phyloP scores from a whole-genome alignment of 2,888 invertebrate species.

The Charanyca ferruginea region DNA sequence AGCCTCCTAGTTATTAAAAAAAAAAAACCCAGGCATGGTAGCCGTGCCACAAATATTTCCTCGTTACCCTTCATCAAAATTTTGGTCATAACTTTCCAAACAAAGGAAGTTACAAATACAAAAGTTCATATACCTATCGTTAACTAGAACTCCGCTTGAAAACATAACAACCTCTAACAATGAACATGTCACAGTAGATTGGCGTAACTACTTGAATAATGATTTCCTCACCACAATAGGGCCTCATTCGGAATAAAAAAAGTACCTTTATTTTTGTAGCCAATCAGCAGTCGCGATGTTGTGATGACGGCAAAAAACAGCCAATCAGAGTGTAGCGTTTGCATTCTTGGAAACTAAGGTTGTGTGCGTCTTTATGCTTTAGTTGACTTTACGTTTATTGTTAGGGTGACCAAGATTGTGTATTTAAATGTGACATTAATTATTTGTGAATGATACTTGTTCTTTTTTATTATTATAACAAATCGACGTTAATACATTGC shows the following conservation, averaged over 20 bases:
- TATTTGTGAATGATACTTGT: not conserved
- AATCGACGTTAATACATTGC: not conserved
- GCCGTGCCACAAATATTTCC: not conserved
- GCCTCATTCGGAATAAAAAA: conserved; percentile 64
- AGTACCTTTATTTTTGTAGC: conserved; percentile 67
- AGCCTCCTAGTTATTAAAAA: not conserved
- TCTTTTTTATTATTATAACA: too few species aligned
- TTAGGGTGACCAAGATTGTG: conserved; percentile 34
- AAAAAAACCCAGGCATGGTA: not conserved
- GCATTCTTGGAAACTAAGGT: conserved; percentile 57
- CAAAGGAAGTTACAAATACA: conserved; percentile 29
- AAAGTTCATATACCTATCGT: conserved; percentile 49
- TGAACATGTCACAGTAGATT: conserved; percentile 84
- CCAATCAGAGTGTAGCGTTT: conserved; percentile 64
- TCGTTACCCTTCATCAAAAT: conserved; percentile 27
- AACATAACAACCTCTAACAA: conserved; percentile 71
- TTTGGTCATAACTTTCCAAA: conserved; percentile 13
- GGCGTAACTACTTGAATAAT: conserved; percentile 85
- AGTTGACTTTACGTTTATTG: conserved; percentile 32
- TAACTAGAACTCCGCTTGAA: conserved; percentile 45
- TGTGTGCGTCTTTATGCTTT: conserved; percentile 40
- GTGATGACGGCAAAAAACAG: conserved; percentile 60
- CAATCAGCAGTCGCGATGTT: conserved; percentile 53
- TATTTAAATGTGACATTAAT: not conserved
- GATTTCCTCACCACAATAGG: conserved; percentile 82